A percentile compares a stretch with the other conserved stretches of the same genome.
phyloP scores from a whole-genome alignment of 1,140 invertebrate species.

The Dermatophagoides farinae region DNA sequence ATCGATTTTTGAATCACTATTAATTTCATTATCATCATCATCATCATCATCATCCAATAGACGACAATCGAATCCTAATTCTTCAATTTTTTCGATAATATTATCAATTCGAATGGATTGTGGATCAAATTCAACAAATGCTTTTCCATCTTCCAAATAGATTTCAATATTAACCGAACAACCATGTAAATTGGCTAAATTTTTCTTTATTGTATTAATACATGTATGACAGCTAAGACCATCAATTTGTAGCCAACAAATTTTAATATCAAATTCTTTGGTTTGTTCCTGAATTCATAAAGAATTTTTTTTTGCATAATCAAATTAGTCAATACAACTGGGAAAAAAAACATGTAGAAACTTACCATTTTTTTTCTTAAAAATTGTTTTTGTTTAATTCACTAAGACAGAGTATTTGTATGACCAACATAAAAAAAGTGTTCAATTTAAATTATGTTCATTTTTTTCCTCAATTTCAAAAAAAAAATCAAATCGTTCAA shows the following conservation, averaged over 20 bases:
- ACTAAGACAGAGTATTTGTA: no score
- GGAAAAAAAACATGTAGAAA: no score
- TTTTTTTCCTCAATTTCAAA: no score
- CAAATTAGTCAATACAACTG: no score
- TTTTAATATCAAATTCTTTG: slow-evolving; percentile 2
- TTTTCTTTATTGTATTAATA: slow-evolving; percentile 49
- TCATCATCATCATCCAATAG: slow-evolving; percentile 10
- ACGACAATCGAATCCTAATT: slow-evolving; percentile 25
- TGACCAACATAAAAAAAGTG: no score
- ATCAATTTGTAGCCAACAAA: slow-evolving; percentile 32
- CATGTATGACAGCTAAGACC: slow-evolving; percentile 68
- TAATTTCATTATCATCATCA: neutral
- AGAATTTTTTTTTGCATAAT: no score
- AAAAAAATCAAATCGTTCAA: no score
- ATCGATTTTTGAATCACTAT: neutral
- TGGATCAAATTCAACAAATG: slow-evolving; percentile 21
- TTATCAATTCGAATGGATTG: slow-evolving; percentile 15
- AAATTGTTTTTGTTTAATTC: no score
- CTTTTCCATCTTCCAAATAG: slow-evolving; percentile 23
- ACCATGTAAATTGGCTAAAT: slow-evolving; percentile 35
- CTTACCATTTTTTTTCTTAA: no score
- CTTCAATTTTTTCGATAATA: slow-evolving; percentile 24
- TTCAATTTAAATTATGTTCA: no score
- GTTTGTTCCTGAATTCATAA: no score
- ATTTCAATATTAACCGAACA: slow-evolving; percentile 43